A percentile compares a stretch with the other conserved stretches of the same genome.
phyloP scores from a whole-genome alignment of 2,113 vertebrate species.

The Rhegmatorhina hoffmannsi region DNA sequence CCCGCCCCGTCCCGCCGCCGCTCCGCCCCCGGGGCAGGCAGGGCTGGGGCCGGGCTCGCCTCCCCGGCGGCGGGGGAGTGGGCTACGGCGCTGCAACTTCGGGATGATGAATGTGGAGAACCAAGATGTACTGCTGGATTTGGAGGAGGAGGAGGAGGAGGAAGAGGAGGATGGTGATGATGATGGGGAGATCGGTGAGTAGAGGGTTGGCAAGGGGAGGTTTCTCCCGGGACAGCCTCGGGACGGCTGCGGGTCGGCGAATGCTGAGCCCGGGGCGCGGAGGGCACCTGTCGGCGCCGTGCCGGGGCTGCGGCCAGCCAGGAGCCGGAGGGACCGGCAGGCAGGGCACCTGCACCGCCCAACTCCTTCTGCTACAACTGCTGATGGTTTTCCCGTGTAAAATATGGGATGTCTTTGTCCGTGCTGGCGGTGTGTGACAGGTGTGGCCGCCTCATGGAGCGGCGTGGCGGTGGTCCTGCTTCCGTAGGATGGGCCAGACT shows the following conservation, averaged over 20 bases:
- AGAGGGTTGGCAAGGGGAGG: not conserved
- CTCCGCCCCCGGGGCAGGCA: constrained; percentile 6
- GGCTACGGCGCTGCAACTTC: rapidly evolving
- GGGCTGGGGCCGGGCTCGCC: not conserved
- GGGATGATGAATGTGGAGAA: constrained; percentile 52
- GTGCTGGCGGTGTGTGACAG: not conserved
- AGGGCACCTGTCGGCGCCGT: not conserved
- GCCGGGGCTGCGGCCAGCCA: not conserved
- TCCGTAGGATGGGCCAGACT: rapidly evolving
- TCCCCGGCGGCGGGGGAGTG: not conserved
- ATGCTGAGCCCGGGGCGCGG: not conserved
- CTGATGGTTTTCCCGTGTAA: not conserved
- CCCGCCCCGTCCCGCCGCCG: not conserved
- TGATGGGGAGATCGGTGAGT: constrained; percentile 74
- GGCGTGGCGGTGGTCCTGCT: not conserved
- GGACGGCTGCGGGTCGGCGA: not conserved
- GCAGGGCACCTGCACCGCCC: not conserved
- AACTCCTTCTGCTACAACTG: rapidly evolving
- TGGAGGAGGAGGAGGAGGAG: constrained; percentile 61
- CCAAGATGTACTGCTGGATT: constrained; percentile 66
- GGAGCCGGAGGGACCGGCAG: rapidly evolving
- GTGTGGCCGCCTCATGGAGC: not conserved
- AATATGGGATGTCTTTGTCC: not conserved
- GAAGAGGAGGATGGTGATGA: constrained; percentile 65
- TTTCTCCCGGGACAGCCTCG: not conserved